These are phyloP conservation scores for Tenthredo livida DNA, from an alignment of 2,888 invertebrate species.

Conservation along the genomic window DNA sequence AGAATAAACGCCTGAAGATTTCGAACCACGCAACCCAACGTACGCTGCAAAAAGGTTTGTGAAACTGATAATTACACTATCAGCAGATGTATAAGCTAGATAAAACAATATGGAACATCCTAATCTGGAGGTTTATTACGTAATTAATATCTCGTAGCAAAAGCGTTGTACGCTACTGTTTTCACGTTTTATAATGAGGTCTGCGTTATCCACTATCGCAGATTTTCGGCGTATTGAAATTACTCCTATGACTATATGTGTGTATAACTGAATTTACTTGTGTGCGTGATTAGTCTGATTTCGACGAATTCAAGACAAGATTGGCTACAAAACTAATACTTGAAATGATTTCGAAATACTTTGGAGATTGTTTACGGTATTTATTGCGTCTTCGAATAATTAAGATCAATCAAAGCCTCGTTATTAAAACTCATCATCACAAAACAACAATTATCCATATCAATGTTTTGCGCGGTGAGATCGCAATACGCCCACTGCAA, in stretches of 20 bases:
- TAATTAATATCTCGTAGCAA: not conserved
- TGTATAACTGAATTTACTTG: too few species aligned
- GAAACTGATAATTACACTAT: not conserved
- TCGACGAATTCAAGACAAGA: conserved; percentile 1
- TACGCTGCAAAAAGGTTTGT: not conserved
- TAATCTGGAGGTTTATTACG: not conserved
- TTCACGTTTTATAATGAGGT: not conserved
- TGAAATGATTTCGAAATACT: not conserved
- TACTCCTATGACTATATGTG: not conserved
- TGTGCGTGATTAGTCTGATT: too few species aligned
- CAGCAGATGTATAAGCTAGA: not conserved
- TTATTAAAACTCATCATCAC: not conserved
- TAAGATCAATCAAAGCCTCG: not conserved
- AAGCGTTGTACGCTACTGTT: not conserved
- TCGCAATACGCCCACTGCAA: conserved; percentile 36
- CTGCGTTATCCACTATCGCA: not conserved
- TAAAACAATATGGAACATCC: not conserved
- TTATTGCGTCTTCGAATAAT: not conserved
- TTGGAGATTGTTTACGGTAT: not conserved
- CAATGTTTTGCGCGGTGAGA: conserved; percentile 14
- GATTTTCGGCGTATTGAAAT: not conserved
- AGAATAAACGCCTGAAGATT: not conserved
- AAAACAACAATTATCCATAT: conserved; percentile 1
- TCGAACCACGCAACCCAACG: not conserved
- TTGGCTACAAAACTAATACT: not conserved